Base-by-base conservation (phyloP, 2,888 invertebrate genomes). In the Drosophila ustulata region DNA sequence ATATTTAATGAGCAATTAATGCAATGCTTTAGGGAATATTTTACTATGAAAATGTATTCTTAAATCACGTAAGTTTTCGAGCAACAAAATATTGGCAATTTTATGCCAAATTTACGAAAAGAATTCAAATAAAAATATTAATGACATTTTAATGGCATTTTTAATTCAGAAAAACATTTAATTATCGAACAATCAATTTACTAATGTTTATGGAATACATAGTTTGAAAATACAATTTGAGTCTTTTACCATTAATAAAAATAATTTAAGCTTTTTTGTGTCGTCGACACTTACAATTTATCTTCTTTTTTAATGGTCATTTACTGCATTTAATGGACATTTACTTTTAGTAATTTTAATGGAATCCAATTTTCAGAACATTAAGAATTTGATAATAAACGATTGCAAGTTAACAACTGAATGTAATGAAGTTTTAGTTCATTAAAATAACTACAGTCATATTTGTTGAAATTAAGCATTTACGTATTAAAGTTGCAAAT, bases 1-100 rank as follows among this genome's bases (percentile, higher is more conserved):
- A 52, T 13, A 9, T 53, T 53, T 18, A 11, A 41, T 41, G 18
- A 28, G 23, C 46, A 28, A 7, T 47, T 13, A 47, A 28, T 30
- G 13, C 28, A 47, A 30, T 47, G 7, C 47, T 6, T 0, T 41
- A 5, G 39, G 39, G 39, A 41, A 41, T 41, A 41, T 18, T 18
- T 18, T 18, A 41, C 6, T 3, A 13, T 18, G 13, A 39, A 39
- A 18, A 39, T 34, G 11, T 11, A 32, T 32, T 26, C 4, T 26
- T 26, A 18, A 18, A 18, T 18, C 0, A 18, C 18, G 18, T 1
- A 4, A 26, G 26, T 26, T 6, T 28, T 28, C 28, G 34, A n/a
- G 34, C 11, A 37, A 37, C 37, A 37, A 37, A 37, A 37, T 37
- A n/a, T 8, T 37, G n/a, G 0, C 37, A 11, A 37, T 3, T n/a